Conservation (phyloP, 2,888 invertebrate species). For the Xylota sylvarum region DNA sequence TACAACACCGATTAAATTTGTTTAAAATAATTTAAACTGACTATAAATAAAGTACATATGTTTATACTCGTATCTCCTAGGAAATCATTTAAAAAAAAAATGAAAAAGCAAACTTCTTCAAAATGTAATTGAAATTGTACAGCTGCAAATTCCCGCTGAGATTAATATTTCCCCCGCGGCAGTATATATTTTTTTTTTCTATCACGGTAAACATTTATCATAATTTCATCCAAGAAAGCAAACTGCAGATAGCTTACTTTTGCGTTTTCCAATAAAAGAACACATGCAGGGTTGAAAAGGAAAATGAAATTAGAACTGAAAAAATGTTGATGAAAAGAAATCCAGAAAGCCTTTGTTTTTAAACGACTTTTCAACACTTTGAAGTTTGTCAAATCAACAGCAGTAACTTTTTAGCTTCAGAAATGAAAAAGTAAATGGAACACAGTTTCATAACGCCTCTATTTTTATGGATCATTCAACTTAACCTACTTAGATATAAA, state of each 20-base stretch:
- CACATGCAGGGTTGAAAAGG: slow-evolving; percentile 47
- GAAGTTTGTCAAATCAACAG: not conserved
- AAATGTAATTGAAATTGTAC: slow-evolving; percentile 34
- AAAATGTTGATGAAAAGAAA: not conserved
- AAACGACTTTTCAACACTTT: not conserved
- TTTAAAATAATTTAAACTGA: too few species aligned
- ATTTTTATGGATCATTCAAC: not conserved
- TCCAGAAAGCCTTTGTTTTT: slow-evolving; percentile 1
- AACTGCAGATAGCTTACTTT: slow-evolving; percentile 2
- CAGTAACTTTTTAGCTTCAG: not conserved
- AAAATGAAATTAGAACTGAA: slow-evolving; percentile 9
- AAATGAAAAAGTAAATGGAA: not conserved
- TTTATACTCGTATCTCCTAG: not conserved
- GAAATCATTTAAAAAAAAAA: not conserved
- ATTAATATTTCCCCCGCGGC: slow-evolving; percentile 33
- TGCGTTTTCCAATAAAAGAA: slow-evolving; percentile 9
- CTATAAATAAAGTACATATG: not conserved
- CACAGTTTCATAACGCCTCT: not conserved
- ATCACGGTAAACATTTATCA: slow-evolving; percentile 44
- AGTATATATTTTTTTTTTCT: slow-evolving; percentile 38
- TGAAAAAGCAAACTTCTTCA: not conserved
- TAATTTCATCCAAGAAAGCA: slow-evolving; percentile 18
- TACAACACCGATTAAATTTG: too few species aligned
- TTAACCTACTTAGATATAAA: not conserved
- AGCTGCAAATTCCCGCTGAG: slow-evolving; percentile 53